Base-by-base conservation (phyloP, 2,888 invertebrate species). In the Watsonalla binaria region DNA sequence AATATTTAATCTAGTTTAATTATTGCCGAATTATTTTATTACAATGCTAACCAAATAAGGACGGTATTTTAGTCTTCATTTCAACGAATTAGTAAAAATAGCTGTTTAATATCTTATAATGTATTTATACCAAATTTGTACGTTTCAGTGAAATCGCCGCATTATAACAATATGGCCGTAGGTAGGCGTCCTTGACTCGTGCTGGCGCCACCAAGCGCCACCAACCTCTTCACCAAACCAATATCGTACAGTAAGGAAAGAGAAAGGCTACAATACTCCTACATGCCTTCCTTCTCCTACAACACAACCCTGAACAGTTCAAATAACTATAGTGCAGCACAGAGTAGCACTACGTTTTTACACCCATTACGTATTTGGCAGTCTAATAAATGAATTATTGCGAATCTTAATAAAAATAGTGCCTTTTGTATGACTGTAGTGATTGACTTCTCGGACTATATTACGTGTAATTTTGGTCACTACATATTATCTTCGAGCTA, bases 121-220 rank as follows among this genome's bases (percentile, higher is more conserved):
- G 37, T 37, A 24, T 37, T 37, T 6, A 37, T 37, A 37, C 4
- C 9, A 9, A 5, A 14, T 48, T 13, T 35, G 37, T 14, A 49
- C 8, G 13, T 62, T 58, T 55, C 49, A 58, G 63, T 62, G 65
- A 68, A 67, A 71, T 72, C 65, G 52, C 58, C 51, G 59, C 52
- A 60, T 53, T 64, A 58, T 57, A 62, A 64, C 65, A 74, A 67
- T 71, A 71, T 70, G 64, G 61, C 60, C 63, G 57, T 56, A 65
- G 62, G 73, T 68, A 63, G 78, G 70, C 62, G 82, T 75, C 85
- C 85, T 85, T 85, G 86, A 81, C 78, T 81, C 63, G 72, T 69
- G 47, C 60, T 80, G 82, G 84, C 85, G 84, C 84, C 84, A 79
- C 62, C 60, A 65, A 60, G 61, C 69, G 61, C 59, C 65, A 57